Evolutionary conservation across 2,888 invertebrate genomes (phyloP).

Genomic region (Limnephilus marmoratus): DNA sequence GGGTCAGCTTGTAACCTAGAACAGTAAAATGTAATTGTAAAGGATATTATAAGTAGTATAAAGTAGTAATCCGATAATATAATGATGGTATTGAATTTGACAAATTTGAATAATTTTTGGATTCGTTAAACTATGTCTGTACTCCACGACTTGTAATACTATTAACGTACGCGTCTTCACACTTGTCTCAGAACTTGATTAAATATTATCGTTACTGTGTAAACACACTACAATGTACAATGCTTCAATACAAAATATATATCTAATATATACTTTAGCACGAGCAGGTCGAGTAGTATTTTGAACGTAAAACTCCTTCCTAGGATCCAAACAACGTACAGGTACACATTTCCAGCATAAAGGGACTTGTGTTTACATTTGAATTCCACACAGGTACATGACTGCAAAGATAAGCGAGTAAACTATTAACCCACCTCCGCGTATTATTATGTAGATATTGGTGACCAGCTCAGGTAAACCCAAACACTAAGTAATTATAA

Average conservation of each 20-base stretch:
- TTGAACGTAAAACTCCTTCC: background rate
- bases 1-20: no score
- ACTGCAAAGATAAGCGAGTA: background rate
- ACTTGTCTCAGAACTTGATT: background rate
- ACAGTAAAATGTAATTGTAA: no score
- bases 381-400: background rate
- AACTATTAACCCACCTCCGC: background rate
- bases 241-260: background rate
- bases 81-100: no score
- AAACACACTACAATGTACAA: background rate
- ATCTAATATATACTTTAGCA: background rate
- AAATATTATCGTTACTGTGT: background rate
- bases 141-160: background rate
- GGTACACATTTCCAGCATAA: background rate
- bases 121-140: background rate
- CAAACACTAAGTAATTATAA: background rate
- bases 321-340: background rate
- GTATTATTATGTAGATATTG: background rate
- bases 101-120: no score
- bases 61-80: no score
- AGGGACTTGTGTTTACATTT: background rate
- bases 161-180: background rate
- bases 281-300: background rate
- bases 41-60: no score
- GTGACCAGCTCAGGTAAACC: background rate